Evolutionary conservation across 1,140 invertebrate genomes (phyloP), one percentile per base, ranked within the genome.

Genomic region (Aphelinus certus): DNA sequence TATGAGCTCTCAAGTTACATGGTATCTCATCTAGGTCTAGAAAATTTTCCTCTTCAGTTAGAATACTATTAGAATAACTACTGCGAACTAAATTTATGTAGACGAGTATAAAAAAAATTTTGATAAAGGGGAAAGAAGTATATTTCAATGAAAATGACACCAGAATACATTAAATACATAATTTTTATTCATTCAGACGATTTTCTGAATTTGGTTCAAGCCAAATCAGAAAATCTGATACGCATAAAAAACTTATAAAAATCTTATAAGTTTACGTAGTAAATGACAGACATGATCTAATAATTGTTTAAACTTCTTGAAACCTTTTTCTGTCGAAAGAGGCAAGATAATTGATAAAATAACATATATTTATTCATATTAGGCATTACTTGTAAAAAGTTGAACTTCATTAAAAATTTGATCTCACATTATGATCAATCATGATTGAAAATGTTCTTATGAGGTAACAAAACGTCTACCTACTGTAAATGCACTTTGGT

Each of bases 401-500:
- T 64, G 57, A 57, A 70, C 58, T 26, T 55, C 49, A 64, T 55
- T 70, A 10, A 75, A 75, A 75, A 53, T 65, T 63, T 74, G 58
- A 73, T 73, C 48, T 71, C 60, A 2, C 49, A 70, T 55, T 9
- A 48, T 46, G 51, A 68, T 68, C 46, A 49, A 65, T 58, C 45
- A 70, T 58, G 48, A 75, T 65, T 64, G 73, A 56, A 75, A 66
- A 69, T 66, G 42, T 71, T 76, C 53, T 65, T 58, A 75, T 51
- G 68, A 76, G 68, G 62, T 70, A 75, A 75, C 67, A 67, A 66
- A 70, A 71, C 2, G 74, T 76, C 68, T 76, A 76, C 74, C 74
- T 71, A 76, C 55, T 62, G 46, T 76, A 76, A 76, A 76, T 76
- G 75, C 75, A 76, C 75, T 76, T 76, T 76, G 75, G 75, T 76